Evolutionary conservation across 2,888 invertebrate genomes (phyloP), one percentile per base, ranked within the genome.

Genomic region (Plagodis pulveraria): DNA sequence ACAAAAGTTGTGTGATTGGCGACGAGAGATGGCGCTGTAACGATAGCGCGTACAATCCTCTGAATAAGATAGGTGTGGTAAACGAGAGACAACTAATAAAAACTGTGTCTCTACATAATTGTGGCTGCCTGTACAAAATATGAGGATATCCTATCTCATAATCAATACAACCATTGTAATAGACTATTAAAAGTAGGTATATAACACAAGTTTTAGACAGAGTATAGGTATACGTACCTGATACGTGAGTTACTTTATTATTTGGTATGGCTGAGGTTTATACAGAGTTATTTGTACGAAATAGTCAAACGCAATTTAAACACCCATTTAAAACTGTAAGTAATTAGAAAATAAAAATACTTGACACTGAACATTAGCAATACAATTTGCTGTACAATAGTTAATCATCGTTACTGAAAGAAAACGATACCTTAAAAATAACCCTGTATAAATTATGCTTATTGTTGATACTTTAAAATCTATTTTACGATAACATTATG

Each of bases 381-480:
- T n/a, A 56, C 60, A 52, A n/a, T n/a, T n/a, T 49, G 56, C 65
- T 68, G 66, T 70, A 73, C 47, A 6, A 11, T 40, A 64, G 58
- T 54, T 56, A 65, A 56, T 63, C 64, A 53, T 60, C 56, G 64
- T 60, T 61, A 65, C 62, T 67, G 61, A 68, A 55, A 54, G 46
- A 75, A 76, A 75, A 74, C 22, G 77, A 80, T 79, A 74, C 69
- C 81, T 85, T 84, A 84, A 87, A 84, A 88, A 89, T 90, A 91
- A 91, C 91, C 91, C 91, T 91, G 91, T 90, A 91, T 89, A 91
- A 90, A 91, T 91, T 90, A 91, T 91, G 89, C 91, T 89, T 90
- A 90, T 77, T 83, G 86, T 87, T 86, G 81, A 86, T 84, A 74
- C 63, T 80, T 81, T 83, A 82, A 80, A 69, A 82, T 81, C 87